Percentiles rank a stretch among this genome's conserved stretches.
phyloP scores from a whole-genome alignment of 2,113 vertebrate genomes.

The Columbina picui region DNA sequence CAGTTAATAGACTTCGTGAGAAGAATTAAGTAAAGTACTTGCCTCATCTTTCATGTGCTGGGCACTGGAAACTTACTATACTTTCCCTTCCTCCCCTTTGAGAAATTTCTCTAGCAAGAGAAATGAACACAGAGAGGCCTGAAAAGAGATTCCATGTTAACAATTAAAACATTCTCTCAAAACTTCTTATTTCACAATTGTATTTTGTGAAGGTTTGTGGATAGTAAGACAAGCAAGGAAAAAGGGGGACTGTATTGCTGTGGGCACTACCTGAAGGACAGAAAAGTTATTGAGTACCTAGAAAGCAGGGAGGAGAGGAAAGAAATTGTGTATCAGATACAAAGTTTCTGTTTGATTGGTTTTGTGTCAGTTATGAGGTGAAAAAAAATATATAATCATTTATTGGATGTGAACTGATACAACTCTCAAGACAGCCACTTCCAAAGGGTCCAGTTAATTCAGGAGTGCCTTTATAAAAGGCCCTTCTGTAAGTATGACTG shows the following conservation, averaged over 20 bases:
- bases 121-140: not conserved
- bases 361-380: not conserved
- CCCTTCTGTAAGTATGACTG: not conserved
- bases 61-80: not conserved
- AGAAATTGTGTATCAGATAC: not conserved
- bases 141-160: not conserved
- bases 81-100: not conserved
- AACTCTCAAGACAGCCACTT: not conserved
- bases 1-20: not conserved
- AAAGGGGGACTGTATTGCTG: not conserved
- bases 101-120: not conserved
- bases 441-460: not conserved
- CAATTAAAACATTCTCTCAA: not conserved
- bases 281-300: not conserved
- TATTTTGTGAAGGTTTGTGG: not conserved
- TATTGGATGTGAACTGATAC: not conserved
- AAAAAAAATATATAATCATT: not conserved
- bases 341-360: not conserved
- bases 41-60: not conserved
- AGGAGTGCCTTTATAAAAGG: not conserved
- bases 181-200: not conserved
- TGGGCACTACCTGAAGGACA: not conserved
- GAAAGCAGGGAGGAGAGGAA: not conserved
- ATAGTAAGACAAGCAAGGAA: not conserved
- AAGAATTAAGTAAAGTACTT: not conserved